Evolutionary conservation across 2,888 invertebrate genomes (phyloP).

Genomic region (Teinopalpus imperialis): DNA sequence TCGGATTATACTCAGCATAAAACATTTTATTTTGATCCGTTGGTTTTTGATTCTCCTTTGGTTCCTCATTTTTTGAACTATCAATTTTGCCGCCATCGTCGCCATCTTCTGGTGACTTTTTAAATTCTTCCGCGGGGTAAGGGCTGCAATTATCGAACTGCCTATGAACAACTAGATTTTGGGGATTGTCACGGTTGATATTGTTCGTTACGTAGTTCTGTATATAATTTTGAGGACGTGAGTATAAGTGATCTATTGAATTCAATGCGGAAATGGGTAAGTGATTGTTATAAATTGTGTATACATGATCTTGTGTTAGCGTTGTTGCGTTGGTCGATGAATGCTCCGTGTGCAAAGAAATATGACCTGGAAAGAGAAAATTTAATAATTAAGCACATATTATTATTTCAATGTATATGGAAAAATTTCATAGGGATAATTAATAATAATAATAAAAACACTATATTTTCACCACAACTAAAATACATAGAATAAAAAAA

Average conservation of each 20-base stretch:
- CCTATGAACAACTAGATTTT: conserved; percentile 65
- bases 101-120: conserved; percentile 51
- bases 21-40: conserved; percentile 60
- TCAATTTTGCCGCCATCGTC: conserved; percentile 39
- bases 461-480: too few species aligned
- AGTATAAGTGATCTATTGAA: conserved; percentile 52
- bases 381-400: too few species aligned
- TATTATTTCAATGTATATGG: too few species aligned
- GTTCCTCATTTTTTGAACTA: conserved; percentile 48
- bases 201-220: conserved; percentile 49
- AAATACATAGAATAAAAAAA: too few species aligned
- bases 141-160: conserved; percentile 61
- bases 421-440: too few species aligned
- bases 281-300: conserved; percentile 55
- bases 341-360: conserved; percentile 43
- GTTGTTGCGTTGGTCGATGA: conserved; percentile 37
- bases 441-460: too few species aligned
- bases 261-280: conserved; percentile 37
- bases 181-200: conserved; percentile 56
- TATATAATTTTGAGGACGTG: conserved; percentile 53
- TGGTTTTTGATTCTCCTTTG: conserved; percentile 68
- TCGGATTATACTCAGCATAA: conserved; percentile 43
- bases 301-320: conserved; percentile 54
- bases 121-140: conserved; percentile 51
- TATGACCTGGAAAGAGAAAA: conserved; percentile 53